Evolutionary conservation across 2,113 vertebrate species (phyloP), one percentile per base, ranked within the genome.

Genomic region (Dinomys branickii): DNA sequence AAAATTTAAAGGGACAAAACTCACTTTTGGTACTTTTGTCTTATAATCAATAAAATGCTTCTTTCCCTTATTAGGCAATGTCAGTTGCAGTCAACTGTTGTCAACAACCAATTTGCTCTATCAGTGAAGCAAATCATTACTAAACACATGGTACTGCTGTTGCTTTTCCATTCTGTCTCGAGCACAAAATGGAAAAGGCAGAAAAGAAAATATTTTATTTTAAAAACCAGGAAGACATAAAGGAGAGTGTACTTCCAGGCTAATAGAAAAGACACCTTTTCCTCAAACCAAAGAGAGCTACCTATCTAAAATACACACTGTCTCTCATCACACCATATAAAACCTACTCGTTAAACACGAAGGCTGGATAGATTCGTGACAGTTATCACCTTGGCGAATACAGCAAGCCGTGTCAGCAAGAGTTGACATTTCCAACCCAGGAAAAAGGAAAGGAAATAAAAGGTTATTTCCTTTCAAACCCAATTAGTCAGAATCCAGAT

Each of bases 51-150:
- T 98, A 98, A 97, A 97, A 98, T 35, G 71, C 88, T 89, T 88
- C 63, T 90, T 78, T 98, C 94, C 97, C 91, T 97, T 98, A 97
- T 97, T 98, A 98, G 94, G 96, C 88, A 73, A 84, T 97, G 97
- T 97, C 41, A 0, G 88, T 89, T 94, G 90, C 95, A 98, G 96
- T 97, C 97, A 98, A 88, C 97, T 85, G 81, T 93, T 97, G 97
- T 98, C 98, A 98, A 97, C 97, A 98, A 94, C 63, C 95, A 19
- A 88, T 98, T 98, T 98, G 97, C 96, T 98, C 98, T 97, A 84
- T 85, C 96, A 50, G 89, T 85, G 97, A 98, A 98, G 98, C 97
- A 97, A 97, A 97, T 97, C 97, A 97, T 97, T 96, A 83, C 69
- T 35, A 93, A 96, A 90, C 77, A 47, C 65, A 63, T 1, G 24